A percentile compares a stretch with the other conserved stretches of the same genome.
Conservation (phyloP, 1,140 invertebrate species). For the Zaprionus taronus region DNA sequence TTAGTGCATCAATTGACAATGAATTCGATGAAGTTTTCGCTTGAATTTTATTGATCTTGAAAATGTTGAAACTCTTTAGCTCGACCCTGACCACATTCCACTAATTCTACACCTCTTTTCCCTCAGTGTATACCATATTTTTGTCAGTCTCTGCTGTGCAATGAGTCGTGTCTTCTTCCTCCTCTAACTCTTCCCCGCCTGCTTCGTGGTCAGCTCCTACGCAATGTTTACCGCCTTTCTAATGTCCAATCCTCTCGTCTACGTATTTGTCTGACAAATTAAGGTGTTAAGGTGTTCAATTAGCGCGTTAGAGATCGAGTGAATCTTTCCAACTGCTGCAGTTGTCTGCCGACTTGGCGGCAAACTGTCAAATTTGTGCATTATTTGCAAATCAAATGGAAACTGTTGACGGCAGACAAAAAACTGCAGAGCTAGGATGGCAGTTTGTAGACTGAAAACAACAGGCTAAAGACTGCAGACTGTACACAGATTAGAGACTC, state of each 20-base stretch:
- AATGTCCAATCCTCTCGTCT: background rate
- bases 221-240: slow-evolving; percentile 18
- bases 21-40: background rate
- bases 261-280: slow-evolving; percentile 19
- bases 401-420: background rate
- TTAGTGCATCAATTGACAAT: background rate
- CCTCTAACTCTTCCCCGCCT: too few species aligned
- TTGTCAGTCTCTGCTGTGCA: background rate
- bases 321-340: background rate
- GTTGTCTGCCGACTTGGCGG: slow-evolving; percentile 13
- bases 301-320: background rate
- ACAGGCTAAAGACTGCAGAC: background rate
- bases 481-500: background rate
- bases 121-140: background rate
- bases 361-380: slow-evolving; percentile 29
- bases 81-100: too few species aligned
- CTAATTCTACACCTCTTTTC: background rate
- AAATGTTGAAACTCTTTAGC: too few species aligned
- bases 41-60: too few species aligned
- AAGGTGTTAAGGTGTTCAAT: slow-evolving; percentile 17
- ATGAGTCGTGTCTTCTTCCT: background rate
- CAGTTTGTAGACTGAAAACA: background rate
- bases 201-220: background rate
- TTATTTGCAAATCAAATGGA: slow-evolving; percentile 23
- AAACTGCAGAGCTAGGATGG: background rate